Evolutionary conservation across 2,888 invertebrate genomes (phyloP).

Genomic region (Gonocerus acuteangulatus): DNA sequence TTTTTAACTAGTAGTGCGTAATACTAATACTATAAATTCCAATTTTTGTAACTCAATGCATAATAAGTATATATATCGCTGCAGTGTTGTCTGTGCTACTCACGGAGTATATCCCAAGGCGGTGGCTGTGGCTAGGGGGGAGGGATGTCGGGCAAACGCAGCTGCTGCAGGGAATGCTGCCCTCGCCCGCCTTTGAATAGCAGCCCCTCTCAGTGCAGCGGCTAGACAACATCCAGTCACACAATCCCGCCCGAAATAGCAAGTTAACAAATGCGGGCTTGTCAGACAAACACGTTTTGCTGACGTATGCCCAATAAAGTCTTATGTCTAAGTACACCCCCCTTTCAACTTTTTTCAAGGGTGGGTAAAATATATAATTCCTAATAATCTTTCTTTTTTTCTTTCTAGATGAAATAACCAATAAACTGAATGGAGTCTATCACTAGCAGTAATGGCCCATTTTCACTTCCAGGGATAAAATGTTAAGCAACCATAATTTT

Average conservation of each 20-base stretch:
- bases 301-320: too few species aligned
- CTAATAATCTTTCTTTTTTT: neutral
- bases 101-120: conserved; percentile 85
- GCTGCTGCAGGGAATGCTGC: conserved; percentile 54
- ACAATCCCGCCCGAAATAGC: conserved; percentile 29
- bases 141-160: conserved; percentile 60
- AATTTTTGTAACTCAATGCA: too few species aligned
- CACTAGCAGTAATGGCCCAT: neutral
- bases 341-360: too few species aligned
- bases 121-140: conserved; percentile 59
- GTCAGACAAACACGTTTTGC: neutral
- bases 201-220: conserved; percentile 74
- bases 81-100: conserved; percentile 48
- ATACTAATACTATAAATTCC: too few species aligned
- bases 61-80: conserved; percentile 14
- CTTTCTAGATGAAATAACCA: neutral
- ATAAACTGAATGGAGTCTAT: conserved; percentile 13
- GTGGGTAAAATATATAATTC: too few species aligned
- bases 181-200: conserved; percentile 65
- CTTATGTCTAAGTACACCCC: too few species aligned
- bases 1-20: too few species aligned
- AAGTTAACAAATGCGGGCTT: conserved; percentile 19
- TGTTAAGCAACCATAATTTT: too few species aligned
- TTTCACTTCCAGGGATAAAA: too few species aligned
- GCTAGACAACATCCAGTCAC: conserved; percentile 47